These are phyloP conservation scores for Caenorhabditis sp. DNA, from an alignment of 2,888 invertebrate species.

Conservation along the genomic window DNA sequence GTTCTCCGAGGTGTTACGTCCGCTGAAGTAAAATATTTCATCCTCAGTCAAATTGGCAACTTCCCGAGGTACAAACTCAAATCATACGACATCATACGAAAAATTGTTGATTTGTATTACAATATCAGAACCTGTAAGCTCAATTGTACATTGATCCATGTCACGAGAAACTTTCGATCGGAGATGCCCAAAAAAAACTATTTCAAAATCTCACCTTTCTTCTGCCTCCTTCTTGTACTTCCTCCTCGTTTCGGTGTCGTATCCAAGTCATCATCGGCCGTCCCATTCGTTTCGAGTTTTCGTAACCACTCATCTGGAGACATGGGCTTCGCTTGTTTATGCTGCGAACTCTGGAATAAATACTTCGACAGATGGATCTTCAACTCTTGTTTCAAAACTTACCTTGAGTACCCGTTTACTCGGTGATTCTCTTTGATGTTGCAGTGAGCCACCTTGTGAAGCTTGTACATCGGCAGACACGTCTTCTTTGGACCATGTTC, in stretches of 20 bases:
- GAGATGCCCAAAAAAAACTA: too few species aligned
- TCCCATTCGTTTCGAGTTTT: constrained; percentile 78
- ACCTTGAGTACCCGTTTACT: constrained; percentile 72
- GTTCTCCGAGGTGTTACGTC: too few species aligned
- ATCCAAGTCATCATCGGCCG: constrained; percentile 73
- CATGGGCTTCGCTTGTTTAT: constrained; percentile 79
- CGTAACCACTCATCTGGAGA: constrained; percentile 82
- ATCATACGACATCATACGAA: too few species aligned
- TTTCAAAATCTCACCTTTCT: constrained; percentile 62
- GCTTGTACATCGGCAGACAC: constrained; percentile 66
- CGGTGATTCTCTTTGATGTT: constrained; percentile 65
- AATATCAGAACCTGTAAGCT: too few species aligned
- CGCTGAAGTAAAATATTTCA: too few species aligned
- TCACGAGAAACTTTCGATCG: too few species aligned
- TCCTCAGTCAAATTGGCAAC: too few species aligned
- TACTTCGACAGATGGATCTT: neutral
- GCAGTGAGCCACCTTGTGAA: constrained; percentile 23
- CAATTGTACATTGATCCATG: too few species aligned
- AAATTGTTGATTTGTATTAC: too few species aligned
- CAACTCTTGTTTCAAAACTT: neutral
- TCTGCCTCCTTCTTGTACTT: constrained; percentile 68
- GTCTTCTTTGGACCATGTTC: constrained; percentile 76
- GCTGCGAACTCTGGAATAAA: constrained; percentile 63
- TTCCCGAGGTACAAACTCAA: too few species aligned
- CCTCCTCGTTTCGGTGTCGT: constrained; percentile 66